Conservation (phyloP, 2,113 vertebrate genomes). For the Sitta europaea region DNA sequence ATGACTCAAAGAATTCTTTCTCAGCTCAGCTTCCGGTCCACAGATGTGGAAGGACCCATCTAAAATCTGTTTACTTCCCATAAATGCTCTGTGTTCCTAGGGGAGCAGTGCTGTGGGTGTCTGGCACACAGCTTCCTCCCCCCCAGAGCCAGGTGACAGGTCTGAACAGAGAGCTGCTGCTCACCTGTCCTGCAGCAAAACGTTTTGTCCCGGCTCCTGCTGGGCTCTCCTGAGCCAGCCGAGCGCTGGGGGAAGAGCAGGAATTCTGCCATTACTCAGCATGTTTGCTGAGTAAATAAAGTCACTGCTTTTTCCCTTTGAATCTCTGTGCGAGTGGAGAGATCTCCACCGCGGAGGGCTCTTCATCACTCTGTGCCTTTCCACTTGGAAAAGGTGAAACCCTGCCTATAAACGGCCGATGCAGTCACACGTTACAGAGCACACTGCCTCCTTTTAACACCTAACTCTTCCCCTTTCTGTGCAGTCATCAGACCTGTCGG, state of each 20-base stretch:
- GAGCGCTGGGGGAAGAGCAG: background rate
- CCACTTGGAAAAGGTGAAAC: slow-evolving; percentile 13
- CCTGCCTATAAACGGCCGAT: background rate
- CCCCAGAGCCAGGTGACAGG: background rate
- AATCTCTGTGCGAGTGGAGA: background rate
- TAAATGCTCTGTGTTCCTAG: background rate
- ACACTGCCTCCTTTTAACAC: background rate
- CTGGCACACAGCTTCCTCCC: background rate
- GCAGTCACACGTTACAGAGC: background rate
- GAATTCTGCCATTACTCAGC: background rate
- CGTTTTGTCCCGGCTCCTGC: background rate
- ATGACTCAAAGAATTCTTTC: background rate
- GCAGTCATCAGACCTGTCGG: slow-evolving; percentile 29
- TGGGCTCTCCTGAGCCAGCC: background rate
- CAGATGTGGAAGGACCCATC: background rate
- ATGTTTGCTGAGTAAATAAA: slow-evolving; percentile 6
- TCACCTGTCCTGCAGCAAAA: background rate
- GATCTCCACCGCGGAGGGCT: background rate
- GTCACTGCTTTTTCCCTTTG: background rate
- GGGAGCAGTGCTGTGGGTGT: background rate
- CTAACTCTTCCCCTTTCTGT: slow-evolving; percentile 18
- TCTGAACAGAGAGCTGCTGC: background rate
- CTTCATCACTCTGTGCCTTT: background rate
- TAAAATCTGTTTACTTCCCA: background rate
- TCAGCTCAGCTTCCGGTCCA: background rate